phyloP scores from a whole-genome alignment of 2,797 vertebrate species.

The Anguilla marmorata region DNA sequence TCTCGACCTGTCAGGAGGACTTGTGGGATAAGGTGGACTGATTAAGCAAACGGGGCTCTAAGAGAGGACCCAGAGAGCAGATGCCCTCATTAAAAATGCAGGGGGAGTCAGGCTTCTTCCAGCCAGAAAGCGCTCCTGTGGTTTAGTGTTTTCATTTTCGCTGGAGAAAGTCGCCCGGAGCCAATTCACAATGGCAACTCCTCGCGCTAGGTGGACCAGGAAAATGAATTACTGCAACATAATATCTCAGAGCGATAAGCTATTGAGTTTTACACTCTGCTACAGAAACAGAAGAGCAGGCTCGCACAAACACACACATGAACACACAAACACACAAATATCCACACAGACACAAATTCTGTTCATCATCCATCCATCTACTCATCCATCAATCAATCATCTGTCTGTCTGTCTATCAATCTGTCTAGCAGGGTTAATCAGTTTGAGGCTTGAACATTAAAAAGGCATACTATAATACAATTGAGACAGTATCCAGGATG shows the following conservation, averaged over 20 bases:
- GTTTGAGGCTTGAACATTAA: neutral
- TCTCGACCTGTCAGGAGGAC: conserved; percentile 66
- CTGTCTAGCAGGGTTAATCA: neutral
- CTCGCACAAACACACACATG: neutral
- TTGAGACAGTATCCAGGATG: neutral
- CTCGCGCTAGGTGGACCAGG: conserved; percentile 52
- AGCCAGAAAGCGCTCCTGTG: conserved; percentile 70
- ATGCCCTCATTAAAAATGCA: conserved; percentile 83
- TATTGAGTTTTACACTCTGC: conserved; percentile 47
- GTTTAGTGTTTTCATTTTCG: conserved; percentile 70
- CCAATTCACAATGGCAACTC: conserved; percentile 61
- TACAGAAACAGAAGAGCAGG: neutral
- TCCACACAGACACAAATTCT: neutral
- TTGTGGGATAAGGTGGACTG: conserved; percentile 70
- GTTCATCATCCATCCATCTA: neutral
- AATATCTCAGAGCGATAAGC: conserved; percentile 45
- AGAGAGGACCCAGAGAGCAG: conserved; percentile 74
- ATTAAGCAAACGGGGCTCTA: conserved; percentile 75
- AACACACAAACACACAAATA: neutral
- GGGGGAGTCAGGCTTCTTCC: conserved; percentile 69
- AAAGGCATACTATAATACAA: neutral
- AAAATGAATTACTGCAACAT: conserved; percentile 63
- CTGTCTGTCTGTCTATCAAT: neutral
- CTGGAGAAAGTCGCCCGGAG: conserved; percentile 55
- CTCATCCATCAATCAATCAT: too few relatives aligned